Evolutionary conservation across 2,888 invertebrate genomes (phyloP).

Genomic region (Hirtodrosophila histrioides): DNA sequence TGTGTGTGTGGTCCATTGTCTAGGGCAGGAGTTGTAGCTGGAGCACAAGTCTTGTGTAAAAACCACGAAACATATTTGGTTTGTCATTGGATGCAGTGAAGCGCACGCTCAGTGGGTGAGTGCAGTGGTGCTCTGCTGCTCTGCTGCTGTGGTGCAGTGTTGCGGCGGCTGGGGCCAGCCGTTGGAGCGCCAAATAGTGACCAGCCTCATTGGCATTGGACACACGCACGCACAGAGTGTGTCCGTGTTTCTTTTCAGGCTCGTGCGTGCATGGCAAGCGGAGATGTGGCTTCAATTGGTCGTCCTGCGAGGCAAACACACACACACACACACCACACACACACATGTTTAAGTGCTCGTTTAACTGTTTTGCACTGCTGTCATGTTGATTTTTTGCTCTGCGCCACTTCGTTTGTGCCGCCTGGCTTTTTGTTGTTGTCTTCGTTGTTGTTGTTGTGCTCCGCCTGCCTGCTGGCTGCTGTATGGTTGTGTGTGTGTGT

Average conservation of each 20-base stretch:
- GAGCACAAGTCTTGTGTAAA: conserved; percentile 67
- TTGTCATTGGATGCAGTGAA: conserved; percentile 77
- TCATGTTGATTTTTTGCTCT: conserved; percentile 64
- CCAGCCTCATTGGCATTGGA: conserved; percentile 74
- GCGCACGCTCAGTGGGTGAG: conserved; percentile 50
- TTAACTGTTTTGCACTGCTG: conserved; percentile 69
- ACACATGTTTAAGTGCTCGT: conserved; percentile 37
- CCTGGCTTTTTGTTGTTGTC: conserved; percentile 25
- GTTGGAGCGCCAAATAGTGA: conserved; percentile 70
- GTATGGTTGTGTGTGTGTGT: conserved; percentile 45
- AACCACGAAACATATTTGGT: conserved; percentile 83
- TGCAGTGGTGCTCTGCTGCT: background rate
- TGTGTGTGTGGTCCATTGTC: conserved; percentile 1
- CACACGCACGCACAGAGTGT: conserved; percentile 45
- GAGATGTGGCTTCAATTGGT: conserved; percentile 68
- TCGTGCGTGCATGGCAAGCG: conserved; percentile 61
- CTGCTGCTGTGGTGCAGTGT: background rate
- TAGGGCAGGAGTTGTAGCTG: conserved; percentile 14
- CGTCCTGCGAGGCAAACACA: conserved; percentile 40
- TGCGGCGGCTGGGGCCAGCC: conserved; percentile 46
- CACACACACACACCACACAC: conserved; percentile 25
- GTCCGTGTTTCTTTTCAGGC: conserved; percentile 56
- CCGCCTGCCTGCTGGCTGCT: conserved; percentile 46
- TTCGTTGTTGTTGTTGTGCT: conserved; percentile 28
- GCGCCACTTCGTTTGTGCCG: conserved; percentile 40